phyloP scores from a whole-genome alignment of 2,113 vertebrate genomes.

The Cercopithecus mona region DNA sequence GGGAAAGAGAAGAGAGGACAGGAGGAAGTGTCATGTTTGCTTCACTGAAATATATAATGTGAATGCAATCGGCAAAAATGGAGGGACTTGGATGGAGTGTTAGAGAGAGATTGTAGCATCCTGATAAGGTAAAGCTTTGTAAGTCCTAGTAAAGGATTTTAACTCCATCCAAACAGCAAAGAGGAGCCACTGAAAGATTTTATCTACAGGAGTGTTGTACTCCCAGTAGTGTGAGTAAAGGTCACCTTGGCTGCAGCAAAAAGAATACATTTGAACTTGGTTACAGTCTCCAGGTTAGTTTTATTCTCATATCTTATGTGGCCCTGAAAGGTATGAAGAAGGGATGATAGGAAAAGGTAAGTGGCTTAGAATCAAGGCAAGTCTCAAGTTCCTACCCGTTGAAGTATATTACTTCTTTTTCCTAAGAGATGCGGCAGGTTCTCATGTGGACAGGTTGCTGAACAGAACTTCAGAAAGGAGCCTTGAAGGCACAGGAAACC shows the following conservation, averaged over 20 bases:
- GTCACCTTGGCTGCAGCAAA: background rate
- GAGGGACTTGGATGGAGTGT: fast-evolving
- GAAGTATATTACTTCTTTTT: background rate
- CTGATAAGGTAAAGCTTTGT: background rate
- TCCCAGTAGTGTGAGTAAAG: background rate
- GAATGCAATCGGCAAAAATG: fast-evolving
- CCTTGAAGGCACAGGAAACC: background rate
- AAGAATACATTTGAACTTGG: fast-evolving
- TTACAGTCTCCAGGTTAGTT: background rate
- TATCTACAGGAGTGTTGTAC: background rate
- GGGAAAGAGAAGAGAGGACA: background rate
- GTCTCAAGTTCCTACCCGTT: background rate
- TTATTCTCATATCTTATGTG: background rate
- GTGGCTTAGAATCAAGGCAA: background rate
- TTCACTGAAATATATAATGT: background rate
- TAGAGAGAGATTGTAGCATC: background rate
- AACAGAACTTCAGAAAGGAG: background rate
- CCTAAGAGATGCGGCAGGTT: fast-evolving
- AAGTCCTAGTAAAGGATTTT: background rate
- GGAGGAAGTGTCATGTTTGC: background rate
- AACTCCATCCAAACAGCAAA: background rate
- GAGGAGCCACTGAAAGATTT: background rate
- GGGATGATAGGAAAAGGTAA: background rate
- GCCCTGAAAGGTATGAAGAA: background rate
- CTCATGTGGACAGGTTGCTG: fast-evolving